Evolutionary conservation across 1,140 invertebrate genomes (phyloP), one percentile per base, ranked within the genome.

Genomic region (Propsilocerus akamusi): DNA sequence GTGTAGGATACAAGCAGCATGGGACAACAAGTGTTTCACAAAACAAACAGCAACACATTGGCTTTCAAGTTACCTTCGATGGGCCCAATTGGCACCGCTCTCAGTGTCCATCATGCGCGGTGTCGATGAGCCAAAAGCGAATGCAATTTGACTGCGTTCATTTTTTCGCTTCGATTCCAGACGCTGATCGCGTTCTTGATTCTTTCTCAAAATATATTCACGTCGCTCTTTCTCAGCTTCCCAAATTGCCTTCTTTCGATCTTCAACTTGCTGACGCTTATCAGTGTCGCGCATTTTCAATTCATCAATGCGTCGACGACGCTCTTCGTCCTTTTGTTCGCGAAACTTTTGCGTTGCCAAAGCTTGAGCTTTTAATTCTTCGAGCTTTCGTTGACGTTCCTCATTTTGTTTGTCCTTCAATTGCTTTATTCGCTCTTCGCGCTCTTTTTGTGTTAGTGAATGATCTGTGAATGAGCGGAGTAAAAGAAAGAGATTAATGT

Each of bases 111-210:
- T 67, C 71, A 89, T 81, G 51, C 87, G 72, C 49, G 87, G 86
- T 46, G 86, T 89, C 50, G 86, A 90, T 58, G 86, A 90, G 32
- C 87, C 87, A 68, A 91, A 91, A 26, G 86, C 87, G 69, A 90
- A 91, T 48, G 53, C 59, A 54, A 75, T 72, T 30, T 70, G 76
- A 65, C 74, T 77, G 54, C 77, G 70, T 59, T 83, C 80, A 62
- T 79, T 78, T 58, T 73, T 74, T 57, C 71, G 73, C 61, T 78
- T 81, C 26, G 77, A 73, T 66, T 90, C 86, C 55, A 89, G 71
- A 53, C 85, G 75, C 41, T 84, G 82, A 58, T 88, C 85, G 52
- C 86, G 73, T 62, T 90, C 86, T 70, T 79, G 76, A 66, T 87
- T 88, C 62, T 86, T 83, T 55, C 81, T 77, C 46, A 91, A 61